Conservation (phyloP, 1,140 invertebrate species). For the Holcopasites calliopsidis region DNA sequence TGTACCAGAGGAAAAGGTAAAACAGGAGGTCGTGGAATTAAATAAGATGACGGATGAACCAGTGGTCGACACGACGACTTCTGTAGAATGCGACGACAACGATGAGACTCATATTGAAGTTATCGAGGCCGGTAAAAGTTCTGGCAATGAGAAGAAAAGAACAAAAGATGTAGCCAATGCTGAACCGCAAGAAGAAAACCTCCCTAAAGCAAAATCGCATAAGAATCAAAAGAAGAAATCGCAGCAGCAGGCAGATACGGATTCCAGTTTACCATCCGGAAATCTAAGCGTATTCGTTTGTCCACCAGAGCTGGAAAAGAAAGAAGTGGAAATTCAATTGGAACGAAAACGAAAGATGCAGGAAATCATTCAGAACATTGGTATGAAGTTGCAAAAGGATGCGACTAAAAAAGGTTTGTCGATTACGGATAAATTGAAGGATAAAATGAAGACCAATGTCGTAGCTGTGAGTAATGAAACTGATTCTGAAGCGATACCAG, state of each 20-base stretch:
- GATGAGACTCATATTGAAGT: neutral
- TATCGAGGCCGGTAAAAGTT: neutral
- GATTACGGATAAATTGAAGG: slow-evolving; percentile 74
- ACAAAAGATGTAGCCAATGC: neutral
- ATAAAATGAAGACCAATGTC: slow-evolving; percentile 71
- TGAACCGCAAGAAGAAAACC: neutral
- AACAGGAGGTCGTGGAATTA: neutral
- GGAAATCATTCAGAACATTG: slow-evolving; percentile 73
- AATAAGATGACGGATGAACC: neutral
- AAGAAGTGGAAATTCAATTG: slow-evolving; percentile 74
- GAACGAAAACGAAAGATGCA: slow-evolving; percentile 76
- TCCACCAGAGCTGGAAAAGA: slow-evolving; percentile 74
- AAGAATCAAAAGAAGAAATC: slow-evolving; percentile 6
- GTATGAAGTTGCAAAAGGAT: slow-evolving; percentile 67
- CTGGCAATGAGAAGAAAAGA: neutral
- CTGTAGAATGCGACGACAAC: neutral
- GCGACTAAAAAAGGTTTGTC: slow-evolving; percentile 61
- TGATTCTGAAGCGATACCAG: neutral
- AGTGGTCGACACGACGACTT: neutral
- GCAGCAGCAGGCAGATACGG: neutral
- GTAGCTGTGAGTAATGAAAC: neutral
- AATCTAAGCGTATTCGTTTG: slow-evolving; percentile 76
- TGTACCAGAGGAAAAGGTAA: neutral
- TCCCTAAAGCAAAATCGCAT: neutral
- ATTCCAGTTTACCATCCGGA: slow-evolving; percentile 29